Conservation (phyloP, 2,888 invertebrate species). For the Calliphora vomitoria region DNA sequence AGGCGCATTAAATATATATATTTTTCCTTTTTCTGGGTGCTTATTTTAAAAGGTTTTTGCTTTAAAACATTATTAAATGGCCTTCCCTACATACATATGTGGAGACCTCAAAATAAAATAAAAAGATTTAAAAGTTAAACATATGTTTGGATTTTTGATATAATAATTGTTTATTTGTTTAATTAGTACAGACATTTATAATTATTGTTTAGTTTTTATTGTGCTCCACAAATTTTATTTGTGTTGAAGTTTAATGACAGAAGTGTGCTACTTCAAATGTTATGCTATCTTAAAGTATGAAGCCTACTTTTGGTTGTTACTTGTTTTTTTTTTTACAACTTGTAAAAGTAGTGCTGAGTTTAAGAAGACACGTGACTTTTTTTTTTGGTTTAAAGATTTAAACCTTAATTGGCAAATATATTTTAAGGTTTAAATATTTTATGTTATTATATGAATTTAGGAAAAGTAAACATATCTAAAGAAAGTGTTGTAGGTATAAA, state of each 20-base stretch:
- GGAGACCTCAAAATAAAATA: background rate
- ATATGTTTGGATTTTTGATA: background rate
- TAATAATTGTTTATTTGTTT: background rate
- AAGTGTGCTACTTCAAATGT: background rate
- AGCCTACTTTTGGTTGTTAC: slow-evolving; percentile 25
- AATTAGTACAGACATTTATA: background rate
- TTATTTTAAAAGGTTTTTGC: slow-evolving; percentile 50
- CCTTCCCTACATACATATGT: slow-evolving; percentile 39
- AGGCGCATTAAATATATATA: slow-evolving; percentile 78
- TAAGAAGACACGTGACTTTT: background rate
- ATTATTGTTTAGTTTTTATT: too few relatives aligned
- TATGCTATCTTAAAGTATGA: slow-evolving; percentile 23
- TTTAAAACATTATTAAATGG: slow-evolving; percentile 30
- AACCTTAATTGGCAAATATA: background rate
- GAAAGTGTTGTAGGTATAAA: too few relatives aligned
- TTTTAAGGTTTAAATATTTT: too few relatives aligned
- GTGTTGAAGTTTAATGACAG: background rate
- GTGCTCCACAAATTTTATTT: too few relatives aligned
- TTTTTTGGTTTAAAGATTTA: background rate
- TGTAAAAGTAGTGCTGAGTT: background rate
- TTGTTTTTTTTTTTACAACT: background rate
- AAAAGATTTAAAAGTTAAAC: slow-evolving; percentile 20
- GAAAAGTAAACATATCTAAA: too few relatives aligned
- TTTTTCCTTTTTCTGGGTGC: slow-evolving; percentile 10
- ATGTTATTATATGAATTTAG: too few relatives aligned